Evolutionary conservation across 2,113 vertebrate genomes (phyloP), one percentile per base, ranked within the genome.

Genomic region (Ornithorhynchus anatinus): DNA sequence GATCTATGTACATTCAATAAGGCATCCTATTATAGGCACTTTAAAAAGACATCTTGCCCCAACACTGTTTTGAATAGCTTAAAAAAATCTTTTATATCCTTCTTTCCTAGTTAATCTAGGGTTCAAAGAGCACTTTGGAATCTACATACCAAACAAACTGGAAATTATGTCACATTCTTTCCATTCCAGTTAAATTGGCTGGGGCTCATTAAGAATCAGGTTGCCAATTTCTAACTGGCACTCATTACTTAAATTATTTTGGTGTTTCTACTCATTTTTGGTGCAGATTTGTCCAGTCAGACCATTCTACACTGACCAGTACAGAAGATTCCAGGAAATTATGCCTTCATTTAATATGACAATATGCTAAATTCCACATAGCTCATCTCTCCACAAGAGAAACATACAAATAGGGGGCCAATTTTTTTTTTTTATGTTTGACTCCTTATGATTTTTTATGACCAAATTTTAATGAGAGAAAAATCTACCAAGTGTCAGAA

Each of bases 1-100:
- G 67, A 75, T 86, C 87, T 86, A 65, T 16, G 16, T 78, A 11
- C 67, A 84, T 81, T 75, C 59, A 69, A 75, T 2, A 20, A n/a
- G 0, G 57, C 27, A 57, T 73, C 53, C 69, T 75, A 64, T 77
- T 59, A 70, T 59, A 79, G 79, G 67, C 36, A 39, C 19, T 19
- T 42, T 45, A 76, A 57, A 47, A 51, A 69, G 61, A 42, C 39
- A 22, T 4, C 27, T 1, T 2, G 3, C 70, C 56, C 70, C 38
- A 50, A 39, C 36, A 8, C 45, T 12, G 11, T 31, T 61, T 20
- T 59, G 42, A 52, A 57, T 0, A n/a, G n/a, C n/a, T n/a, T n/a
- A n/a, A n/a, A n/a, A n/a, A 32, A 44, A 76, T 37, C 58, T 43
- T 68, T 39, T 57, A 25, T 32, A 57, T 61, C 76, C 42, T 12